Evolutionary conservation across 2,113 vertebrate genomes (phyloP), one percentile per base, ranked within the genome.

Genomic region (Hippocampus guttulatus): DNA sequence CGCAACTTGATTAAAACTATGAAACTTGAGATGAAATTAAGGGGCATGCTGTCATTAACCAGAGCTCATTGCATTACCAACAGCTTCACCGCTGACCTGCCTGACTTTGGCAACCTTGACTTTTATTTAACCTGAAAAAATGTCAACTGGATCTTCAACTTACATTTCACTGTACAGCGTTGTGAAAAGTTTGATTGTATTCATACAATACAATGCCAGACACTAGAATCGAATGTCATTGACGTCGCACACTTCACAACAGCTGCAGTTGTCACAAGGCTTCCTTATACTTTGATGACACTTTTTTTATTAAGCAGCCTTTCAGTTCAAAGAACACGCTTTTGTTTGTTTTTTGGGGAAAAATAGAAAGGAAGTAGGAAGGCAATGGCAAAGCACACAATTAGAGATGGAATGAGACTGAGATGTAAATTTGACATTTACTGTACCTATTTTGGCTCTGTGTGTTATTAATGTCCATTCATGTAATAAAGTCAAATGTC

Each of bases 1-100:
- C 70, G 68, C 70, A 82, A 90, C 85, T 87, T 89, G 85, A 90
- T 86, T 80, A 82, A 88, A 88, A 88, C 74, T 68, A 55, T 87
- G 84, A 81, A 88, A 87, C 52, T 84, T 85, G 78, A 82, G 85
- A 54, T 80, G 77, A 73, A 78, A 78, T 81, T 77, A 88, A 74
- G 73, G 52, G 71, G 66, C 77, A 67, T 71, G 76, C 76, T 80
- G 68, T 87, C 70, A 89, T 90, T 90, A 85, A 87, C 82, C 82
- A 79, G 80, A 75, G 72, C 75, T 83, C 75, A 87, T 80, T 73
- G 78, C 77, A 82, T 83, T 81, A 83, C 75, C 72, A 68, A 58
- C 80, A 74, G 72, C 82, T 85, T 84, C 84, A 84, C n/a, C 54
- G 81, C 77, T 70, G 47, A 40, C 68, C 68, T 70, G 77, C 69